Conservation (phyloP, 2,888 invertebrate genomes). For the Trypoxylon attenuatum region DNA sequence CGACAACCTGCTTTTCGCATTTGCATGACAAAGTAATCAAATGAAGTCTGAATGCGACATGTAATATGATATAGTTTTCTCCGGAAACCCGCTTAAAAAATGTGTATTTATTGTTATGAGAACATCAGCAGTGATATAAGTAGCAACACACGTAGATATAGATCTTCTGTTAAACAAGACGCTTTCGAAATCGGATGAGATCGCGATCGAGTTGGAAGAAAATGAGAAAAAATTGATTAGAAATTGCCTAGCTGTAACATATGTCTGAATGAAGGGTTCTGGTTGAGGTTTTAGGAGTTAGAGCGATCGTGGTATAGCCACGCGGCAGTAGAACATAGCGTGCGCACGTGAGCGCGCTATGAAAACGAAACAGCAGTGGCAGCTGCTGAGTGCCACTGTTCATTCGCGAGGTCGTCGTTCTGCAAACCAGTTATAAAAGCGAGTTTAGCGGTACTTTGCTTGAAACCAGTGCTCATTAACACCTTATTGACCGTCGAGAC, state of each 20-base stretch:
- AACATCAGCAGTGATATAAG: no score
- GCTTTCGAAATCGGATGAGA: no score
- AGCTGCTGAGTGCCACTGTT: slow-evolving; percentile 42
- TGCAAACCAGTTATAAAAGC: slow-evolving; percentile 26
- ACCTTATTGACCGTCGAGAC: slow-evolving; percentile 23
- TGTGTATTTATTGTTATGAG: no score
- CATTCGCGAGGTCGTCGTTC: slow-evolving; percentile 55
- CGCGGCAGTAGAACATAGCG: slow-evolving; percentile 28
- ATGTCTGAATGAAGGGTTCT: not conserved
- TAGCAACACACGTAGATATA: no score
- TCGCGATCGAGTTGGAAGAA: no score
- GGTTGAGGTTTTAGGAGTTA: slow-evolving; percentile 41
- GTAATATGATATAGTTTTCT: no score
- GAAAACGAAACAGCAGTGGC: slow-evolving; percentile 46
- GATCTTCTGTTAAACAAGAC: no score
- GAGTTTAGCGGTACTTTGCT: slow-evolving; percentile 52
- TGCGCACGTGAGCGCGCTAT: slow-evolving; percentile 31
- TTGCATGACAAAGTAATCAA: no score
- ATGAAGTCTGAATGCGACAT: no score
- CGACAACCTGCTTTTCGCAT: no score
- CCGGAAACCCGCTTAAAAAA: no score
- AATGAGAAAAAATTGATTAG: no score
- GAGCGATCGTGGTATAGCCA: slow-evolving; percentile 27
- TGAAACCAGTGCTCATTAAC: slow-evolving; percentile 34
- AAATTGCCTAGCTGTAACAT: not conserved